Base-by-base conservation (phyloP, 2,113 vertebrate species). In the Poeciliopsis turrubarensis region DNA sequence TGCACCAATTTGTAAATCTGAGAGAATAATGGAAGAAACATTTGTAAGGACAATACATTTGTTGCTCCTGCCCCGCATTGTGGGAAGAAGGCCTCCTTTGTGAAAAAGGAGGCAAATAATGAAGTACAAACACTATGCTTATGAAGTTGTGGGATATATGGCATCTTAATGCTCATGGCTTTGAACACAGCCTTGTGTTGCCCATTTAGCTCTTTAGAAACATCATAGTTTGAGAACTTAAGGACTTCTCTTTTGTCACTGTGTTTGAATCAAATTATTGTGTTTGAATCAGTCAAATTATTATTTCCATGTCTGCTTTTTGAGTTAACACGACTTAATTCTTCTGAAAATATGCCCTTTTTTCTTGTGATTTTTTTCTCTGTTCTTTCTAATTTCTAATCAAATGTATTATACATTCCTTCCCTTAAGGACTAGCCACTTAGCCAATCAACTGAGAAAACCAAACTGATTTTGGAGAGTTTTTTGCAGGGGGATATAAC, bases 101-200 rank as follows among this genome's bases (percentile, higher is more conserved):
- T n/a, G n/a, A n/a, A n/a, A n/a, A n/a, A n/a, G n/a, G n/a, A n/a
- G n/a, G n/a, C n/a, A n/a, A n/a, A n/a, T n/a, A n/a, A n/a, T n/a
- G n/a, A n/a, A n/a, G n/a, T n/a, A n/a, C n/a, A n/a, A 85, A 81
- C 86, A 86, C 85, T 77, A 68, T 75, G 68, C 39, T 86, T 76
- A 79, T 76, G 80, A 78, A 75, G 75, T 83, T 80, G 77, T 64
- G 81, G 90, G 87, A 93, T 88, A 68, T 86, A 91, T 80, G 64
- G 85, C 60, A n/a, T 80, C 70, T 74, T 84, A 89, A 92, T 92
- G 90, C 91, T 92, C 92, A 93, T 34, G 47, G 78, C 87, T 75
- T 79, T 83, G 87, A 92, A 92, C 92, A 73, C 39, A 32, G 54
- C 79, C 71, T 77, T 83, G 88, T 87, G 83, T 88, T 82, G 77